These are phyloP conservation scores for Sapajus apella DNA, from an alignment of 2,113 vertebrate species.

Conservation along the genomic window DNA sequence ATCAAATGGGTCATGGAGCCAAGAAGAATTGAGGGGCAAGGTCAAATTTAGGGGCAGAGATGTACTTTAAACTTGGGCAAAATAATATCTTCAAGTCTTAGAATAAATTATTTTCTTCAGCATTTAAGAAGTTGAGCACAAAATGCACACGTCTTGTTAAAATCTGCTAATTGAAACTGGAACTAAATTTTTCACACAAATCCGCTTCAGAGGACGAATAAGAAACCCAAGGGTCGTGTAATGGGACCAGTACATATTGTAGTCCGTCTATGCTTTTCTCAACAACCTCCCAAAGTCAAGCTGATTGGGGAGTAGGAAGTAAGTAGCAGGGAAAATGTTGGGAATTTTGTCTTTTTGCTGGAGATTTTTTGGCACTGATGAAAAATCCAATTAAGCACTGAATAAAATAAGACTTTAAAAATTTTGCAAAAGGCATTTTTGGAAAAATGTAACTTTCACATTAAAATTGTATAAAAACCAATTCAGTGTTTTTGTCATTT, in stretches of 20 bases:
- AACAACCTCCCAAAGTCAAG: not conserved
- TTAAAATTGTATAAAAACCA: slow-evolving; percentile 12
- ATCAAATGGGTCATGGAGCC: not conserved
- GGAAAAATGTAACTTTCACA: not conserved
- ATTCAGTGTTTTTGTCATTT: not conserved
- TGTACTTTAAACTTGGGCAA: not conserved
- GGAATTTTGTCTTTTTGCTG: slow-evolving; percentile 18
- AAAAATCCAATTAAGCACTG: not conserved
- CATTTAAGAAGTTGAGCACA: not conserved
- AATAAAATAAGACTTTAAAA: slow-evolving; percentile 3
- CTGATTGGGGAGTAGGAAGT: not conserved
- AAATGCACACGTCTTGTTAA: not conserved
- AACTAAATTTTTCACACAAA: slow-evolving; percentile 12
- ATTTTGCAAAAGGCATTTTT: not conserved
- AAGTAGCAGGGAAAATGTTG: not conserved
- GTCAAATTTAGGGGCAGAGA: not conserved
- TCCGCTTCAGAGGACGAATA: not conserved
- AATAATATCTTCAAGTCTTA: not conserved
- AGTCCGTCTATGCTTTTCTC: not conserved
- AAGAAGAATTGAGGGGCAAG: not conserved
- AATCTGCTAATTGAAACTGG: not conserved
- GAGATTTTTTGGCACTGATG: not conserved
- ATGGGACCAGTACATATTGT: not conserved
- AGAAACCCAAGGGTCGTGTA: not conserved
- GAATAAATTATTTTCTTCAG: not conserved